phyloP scores from a whole-genome alignment of 2,888 invertebrate genomes.

The Eupithecia centaureata region DNA sequence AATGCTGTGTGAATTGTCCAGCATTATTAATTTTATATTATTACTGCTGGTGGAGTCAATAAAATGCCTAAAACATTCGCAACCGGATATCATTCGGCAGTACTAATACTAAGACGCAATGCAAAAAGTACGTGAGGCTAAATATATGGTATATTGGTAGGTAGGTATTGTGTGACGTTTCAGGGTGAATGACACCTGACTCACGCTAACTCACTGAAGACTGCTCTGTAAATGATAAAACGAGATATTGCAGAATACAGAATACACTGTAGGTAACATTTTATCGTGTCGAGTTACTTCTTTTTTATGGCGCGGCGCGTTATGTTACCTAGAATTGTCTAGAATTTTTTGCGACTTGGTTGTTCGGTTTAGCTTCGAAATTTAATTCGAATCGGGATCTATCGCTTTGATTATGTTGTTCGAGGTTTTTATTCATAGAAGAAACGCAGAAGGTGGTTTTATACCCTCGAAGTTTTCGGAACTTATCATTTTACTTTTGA shows the following conservation, averaged over 20 bases:
- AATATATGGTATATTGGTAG: slow-evolving; percentile 1
- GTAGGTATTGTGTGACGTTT: slow-evolving; percentile 70
- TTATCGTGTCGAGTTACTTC: slow-evolving; percentile 6
- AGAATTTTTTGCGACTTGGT: background rate
- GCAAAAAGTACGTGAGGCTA: slow-evolving; percentile 31
- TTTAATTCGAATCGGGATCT: background rate
- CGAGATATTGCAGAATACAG: slow-evolving; percentile 46
- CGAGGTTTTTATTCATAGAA: background rate
- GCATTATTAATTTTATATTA: too few relatives aligned
- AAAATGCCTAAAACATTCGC: slow-evolving; percentile 7
- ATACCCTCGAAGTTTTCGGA: background rate
- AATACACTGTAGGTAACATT: slow-evolving; percentile 1
- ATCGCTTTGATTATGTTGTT: background rate
- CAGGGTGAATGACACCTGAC: slow-evolving; percentile 78
- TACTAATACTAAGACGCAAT: slow-evolving; percentile 25
- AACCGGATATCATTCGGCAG: slow-evolving; percentile 12
- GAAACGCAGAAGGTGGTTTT: background rate
- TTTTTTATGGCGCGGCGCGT: background rate
- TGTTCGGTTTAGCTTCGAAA: background rate
- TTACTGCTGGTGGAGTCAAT: background rate
- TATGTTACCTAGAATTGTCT: background rate
- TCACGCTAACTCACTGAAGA: slow-evolving; percentile 70
- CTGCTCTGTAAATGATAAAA: slow-evolving; percentile 58
- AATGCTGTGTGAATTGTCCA: too few relatives aligned
- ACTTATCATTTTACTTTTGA: background rate